Evolutionary conservation across 2,113 vertebrate species (phyloP).

Genomic region (Sardina pilchardus): DNA sequence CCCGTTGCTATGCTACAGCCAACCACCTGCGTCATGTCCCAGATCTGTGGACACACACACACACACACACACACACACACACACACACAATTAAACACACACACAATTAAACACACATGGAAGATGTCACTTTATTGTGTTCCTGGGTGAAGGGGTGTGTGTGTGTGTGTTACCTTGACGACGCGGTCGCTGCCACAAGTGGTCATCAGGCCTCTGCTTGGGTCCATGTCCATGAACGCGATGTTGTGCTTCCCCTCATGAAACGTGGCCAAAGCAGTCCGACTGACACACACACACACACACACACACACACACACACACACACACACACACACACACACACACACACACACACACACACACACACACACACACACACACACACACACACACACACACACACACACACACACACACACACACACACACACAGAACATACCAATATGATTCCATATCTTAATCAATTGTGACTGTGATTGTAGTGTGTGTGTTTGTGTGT

Average conservation of each 20-base stretch:
- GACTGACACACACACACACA: conserved; percentile 66
- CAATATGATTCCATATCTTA: too few species aligned
- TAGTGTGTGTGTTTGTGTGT: neutral
- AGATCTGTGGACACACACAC: conserved; percentile 88
- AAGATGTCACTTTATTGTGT: neutral
- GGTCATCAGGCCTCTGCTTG: conserved; percentile 91
- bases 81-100: too few species aligned
- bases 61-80: too few species aligned
- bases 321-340: neutral
- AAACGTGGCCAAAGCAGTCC: conserved; percentile 89
- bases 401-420: neutral
- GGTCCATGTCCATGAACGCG: conserved; percentile 93
- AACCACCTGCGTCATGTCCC: conserved; percentile 96
- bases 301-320: neutral
- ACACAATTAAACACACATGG: neutral
- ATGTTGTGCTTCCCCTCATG: conserved; percentile 99
- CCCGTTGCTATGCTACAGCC: conserved; percentile 92
- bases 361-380: too few species aligned
- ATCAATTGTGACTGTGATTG: too few species aligned
- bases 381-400: conserved; percentile 9
- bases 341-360: neutral
- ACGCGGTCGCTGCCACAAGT: conserved; percentile 92
- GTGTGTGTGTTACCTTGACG: conserved; percentile 82
- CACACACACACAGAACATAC: neutral
- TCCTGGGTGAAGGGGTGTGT: neutral